Evolutionary conservation across 1,140 invertebrate species (phyloP).

Genomic region (Meloidogyne chitwoodi): DNA sequence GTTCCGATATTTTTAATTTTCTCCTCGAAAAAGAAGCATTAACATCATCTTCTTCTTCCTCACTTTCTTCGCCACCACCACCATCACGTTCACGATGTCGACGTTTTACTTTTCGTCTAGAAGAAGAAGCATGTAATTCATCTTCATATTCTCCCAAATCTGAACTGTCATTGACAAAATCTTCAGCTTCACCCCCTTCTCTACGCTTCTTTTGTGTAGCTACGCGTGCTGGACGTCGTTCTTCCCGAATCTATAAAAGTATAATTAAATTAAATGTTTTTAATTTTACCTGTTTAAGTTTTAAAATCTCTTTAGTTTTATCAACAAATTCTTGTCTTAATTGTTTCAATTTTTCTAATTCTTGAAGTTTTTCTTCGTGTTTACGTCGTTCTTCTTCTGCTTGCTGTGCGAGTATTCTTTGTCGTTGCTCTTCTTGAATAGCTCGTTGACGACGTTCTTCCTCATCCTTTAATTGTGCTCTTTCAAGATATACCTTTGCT

Average conservation of each 20-base stretch:
- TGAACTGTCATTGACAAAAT: constrained; percentile 39
- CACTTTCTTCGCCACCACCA: neutral
- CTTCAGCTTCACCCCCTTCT: constrained; percentile 25
- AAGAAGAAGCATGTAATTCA: neutral
- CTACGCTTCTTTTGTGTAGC: constrained; percentile 11
- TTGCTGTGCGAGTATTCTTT: constrained; percentile 1
- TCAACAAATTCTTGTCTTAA: constrained; percentile 31
- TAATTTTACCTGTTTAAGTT: constrained; percentile 4
- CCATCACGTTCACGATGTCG: constrained; percentile 1
- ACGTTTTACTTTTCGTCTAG: constrained; percentile 10
- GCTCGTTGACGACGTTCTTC: constrained; percentile 32
- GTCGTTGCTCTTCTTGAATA: constrained; percentile 30
- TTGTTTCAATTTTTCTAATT: constrained; percentile 29
- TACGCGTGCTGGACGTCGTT: constrained; percentile 24
- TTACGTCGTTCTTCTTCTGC: constrained; percentile 21
- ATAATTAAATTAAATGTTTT: neutral
- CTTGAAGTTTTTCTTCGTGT: constrained; percentile 22
- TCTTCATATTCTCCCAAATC: constrained; percentile 33
- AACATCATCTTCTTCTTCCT: neutral
- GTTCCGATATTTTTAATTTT: constrained; percentile 7
- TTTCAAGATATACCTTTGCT: constrained; percentile 32
- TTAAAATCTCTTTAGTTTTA: constrained; percentile 32
- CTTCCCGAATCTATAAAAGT: constrained; percentile 1
- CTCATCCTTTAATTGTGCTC: constrained; percentile 33
- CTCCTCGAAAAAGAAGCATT: constrained; percentile 11